These are phyloP conservation scores for Drosophila tropicalis DNA, from an alignment of 1,140 invertebrate genomes.

Conservation along the genomic window DNA sequence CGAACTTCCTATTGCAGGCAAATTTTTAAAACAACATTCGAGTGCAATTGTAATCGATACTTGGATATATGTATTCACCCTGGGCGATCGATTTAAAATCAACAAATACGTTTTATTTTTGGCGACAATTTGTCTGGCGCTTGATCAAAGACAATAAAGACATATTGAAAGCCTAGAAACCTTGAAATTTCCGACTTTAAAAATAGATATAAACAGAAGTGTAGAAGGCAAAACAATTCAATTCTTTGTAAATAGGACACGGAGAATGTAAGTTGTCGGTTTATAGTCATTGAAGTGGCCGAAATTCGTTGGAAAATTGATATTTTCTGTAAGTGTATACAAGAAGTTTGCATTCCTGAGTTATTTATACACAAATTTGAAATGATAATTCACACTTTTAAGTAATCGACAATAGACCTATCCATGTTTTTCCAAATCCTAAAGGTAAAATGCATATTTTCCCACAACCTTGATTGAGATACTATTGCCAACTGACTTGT, in stretches of 20 bases:
- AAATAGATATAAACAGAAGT: neutral
- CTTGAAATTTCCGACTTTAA: neutral
- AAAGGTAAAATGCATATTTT: neutral
- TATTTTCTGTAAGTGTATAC: neutral
- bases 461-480: neutral
- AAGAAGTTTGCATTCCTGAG: neutral
- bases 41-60: slow-evolving; percentile 71
- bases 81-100: slow-evolving; percentile 6
- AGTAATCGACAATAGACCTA: too few species aligned
- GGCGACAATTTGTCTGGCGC: slow-evolving; percentile 68
- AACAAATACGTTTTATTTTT: slow-evolving; percentile 38
- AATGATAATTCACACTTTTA: too few species aligned
- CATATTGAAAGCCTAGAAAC: neutral
- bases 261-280: too few species aligned
- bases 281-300: neutral
- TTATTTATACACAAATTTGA: too few species aligned
- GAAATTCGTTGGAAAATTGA: neutral
- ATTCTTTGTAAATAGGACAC: neutral
- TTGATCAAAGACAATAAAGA: slow-evolving; percentile 39
- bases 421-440: too few species aligned
- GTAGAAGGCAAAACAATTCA: neutral
- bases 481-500: neutral
- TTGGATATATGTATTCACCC: slow-evolving; percentile 19
- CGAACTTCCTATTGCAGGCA: neutral
- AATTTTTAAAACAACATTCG: slow-evolving; percentile 44